Conservation (phyloP, 1,140 invertebrate genomes). For the Manduca sexta region DNA sequence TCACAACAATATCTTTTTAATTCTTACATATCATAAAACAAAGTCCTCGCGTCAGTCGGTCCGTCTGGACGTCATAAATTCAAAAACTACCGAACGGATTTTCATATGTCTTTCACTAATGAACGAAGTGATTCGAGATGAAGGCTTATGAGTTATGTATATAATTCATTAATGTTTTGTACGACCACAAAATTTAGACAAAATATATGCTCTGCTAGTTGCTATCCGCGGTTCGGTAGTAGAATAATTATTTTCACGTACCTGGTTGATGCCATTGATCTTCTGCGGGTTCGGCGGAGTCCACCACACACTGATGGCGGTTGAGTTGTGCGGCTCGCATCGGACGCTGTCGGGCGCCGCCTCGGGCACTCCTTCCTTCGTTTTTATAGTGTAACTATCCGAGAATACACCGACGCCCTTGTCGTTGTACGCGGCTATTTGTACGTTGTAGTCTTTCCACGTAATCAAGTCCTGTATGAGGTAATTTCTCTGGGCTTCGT, state of each 20-base stretch:
- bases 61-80: no score
- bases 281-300: conserved; percentile 95
- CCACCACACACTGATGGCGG: conserved; percentile 88
- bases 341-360: conserved; percentile 89
- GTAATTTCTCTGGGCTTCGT: conserved; percentile 93
- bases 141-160: no score
- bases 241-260: conserved; percentile 16
- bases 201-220: no score
- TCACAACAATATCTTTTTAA: no score
- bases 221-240: no score
- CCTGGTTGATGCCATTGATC: conserved; percentile 98
- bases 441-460: conserved; percentile 98
- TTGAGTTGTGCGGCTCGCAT: conserved; percentile 90
- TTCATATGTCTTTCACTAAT: no score
- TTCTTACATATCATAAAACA: no score
- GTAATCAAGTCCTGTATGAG: conserved; percentile 95
- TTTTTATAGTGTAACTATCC: conserved; percentile 93
- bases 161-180: no score
- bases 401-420: conserved; percentile 96
- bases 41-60: no score
- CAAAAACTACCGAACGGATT: no score
- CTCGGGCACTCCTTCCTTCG: conserved; percentile 95
- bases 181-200: no score
- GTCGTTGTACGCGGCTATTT: conserved; percentile 98
- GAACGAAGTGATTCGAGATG: no score